These are phyloP conservation scores for Luehdorfia chinensis DNA, from an alignment of 1,140 invertebrate species.

Conservation along the genomic window DNA sequence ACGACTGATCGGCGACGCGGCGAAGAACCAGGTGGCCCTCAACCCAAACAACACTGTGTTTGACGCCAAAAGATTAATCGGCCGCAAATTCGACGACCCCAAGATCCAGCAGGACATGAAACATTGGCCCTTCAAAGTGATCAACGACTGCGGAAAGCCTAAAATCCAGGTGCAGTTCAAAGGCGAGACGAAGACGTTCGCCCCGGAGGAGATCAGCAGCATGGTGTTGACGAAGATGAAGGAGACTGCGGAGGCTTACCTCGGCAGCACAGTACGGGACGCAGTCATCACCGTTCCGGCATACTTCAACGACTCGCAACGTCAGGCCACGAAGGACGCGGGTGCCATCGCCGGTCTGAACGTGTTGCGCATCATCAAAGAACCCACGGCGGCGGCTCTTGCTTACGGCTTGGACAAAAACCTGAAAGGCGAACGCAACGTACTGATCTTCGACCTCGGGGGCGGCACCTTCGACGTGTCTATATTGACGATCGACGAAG, in stretches of 20 bases:
- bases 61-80: slow-evolving; percentile 80
- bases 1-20: neutral
- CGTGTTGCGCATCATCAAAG: slow-evolving; percentile 6
- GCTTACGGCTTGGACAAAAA: slow-evolving; percentile 7
- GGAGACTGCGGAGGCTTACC: slow-evolving; percentile 88
- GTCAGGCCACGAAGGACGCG: slow-evolving; percentile 78
- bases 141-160: slow-evolving; percentile 81
- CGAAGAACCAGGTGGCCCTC: neutral
- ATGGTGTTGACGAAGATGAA: slow-evolving; percentile 90
- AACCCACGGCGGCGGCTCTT: neutral
- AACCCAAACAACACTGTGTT: slow-evolving; percentile 70
- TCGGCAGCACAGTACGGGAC: slow-evolving; percentile 82
- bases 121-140: slow-evolving; percentile 86
- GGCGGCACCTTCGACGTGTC: slow-evolving; percentile 80
- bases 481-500: slow-evolving; percentile 80
- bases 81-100: slow-evolving; percentile 81
- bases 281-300: slow-evolving; percentile 91
- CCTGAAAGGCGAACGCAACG: slow-evolving; percentile 4
- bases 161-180: slow-evolving; percentile 87
- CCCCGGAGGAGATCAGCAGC: slow-evolving; percentile 86
- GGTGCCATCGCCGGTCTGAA: slow-evolving; percentile 2
- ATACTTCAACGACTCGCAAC: slow-evolving; percentile 93
- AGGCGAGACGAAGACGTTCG: slow-evolving; percentile 85
- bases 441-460: slow-evolving; percentile 33
- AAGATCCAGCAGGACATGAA: slow-evolving; percentile 87